phyloP scores from a whole-genome alignment of 2,888 invertebrate species.

The Pandemis corylana region DNA sequence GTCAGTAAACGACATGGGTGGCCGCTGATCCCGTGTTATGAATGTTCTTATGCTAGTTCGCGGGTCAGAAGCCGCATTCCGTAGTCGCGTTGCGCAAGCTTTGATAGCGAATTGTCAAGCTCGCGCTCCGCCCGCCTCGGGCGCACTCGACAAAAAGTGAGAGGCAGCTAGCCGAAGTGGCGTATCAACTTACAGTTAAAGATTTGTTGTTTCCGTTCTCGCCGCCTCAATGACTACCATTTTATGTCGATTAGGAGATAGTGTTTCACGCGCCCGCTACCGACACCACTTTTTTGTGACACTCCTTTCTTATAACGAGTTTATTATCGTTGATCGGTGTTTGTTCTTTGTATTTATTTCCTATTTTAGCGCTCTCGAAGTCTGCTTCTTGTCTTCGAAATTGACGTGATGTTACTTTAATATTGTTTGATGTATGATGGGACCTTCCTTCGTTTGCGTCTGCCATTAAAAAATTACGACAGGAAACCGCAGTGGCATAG shows the following conservation, averaged over 20 bases:
- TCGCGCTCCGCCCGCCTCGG: constrained; percentile 51
- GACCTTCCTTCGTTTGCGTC: constrained; percentile 21
- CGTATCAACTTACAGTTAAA: constrained; percentile 74
- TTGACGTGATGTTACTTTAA: background rate
- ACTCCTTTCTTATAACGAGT: constrained; percentile 79
- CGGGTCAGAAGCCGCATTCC: constrained; percentile 75
- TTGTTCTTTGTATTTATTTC: constrained; percentile 62
- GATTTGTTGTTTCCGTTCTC: constrained; percentile 83
- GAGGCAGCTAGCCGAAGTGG: constrained; percentile 66
- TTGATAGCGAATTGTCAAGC: constrained; percentile 73
- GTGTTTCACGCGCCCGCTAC: constrained; percentile 83
- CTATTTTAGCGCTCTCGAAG: constrained; percentile 54
- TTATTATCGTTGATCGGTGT: constrained; percentile 75
- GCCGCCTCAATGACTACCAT: constrained; percentile 83
- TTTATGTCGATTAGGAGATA: constrained; percentile 83
- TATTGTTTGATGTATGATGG: constrained; percentile 25
- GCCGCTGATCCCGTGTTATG: constrained; percentile 68
- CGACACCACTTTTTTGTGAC: constrained; percentile 81
- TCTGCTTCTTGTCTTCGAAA: constrained; percentile 52
- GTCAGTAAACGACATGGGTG: constrained; percentile 69
- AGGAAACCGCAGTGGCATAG: constrained; percentile 73
- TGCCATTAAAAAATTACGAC: constrained; percentile 56
- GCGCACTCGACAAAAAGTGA: constrained; percentile 72
- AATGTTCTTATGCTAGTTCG: constrained; percentile 65
- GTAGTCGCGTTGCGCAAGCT: constrained; percentile 62